Evolutionary conservation across 2,797 vertebrate genomes (phyloP).

Genomic region (Sciurus vulgaris): DNA sequence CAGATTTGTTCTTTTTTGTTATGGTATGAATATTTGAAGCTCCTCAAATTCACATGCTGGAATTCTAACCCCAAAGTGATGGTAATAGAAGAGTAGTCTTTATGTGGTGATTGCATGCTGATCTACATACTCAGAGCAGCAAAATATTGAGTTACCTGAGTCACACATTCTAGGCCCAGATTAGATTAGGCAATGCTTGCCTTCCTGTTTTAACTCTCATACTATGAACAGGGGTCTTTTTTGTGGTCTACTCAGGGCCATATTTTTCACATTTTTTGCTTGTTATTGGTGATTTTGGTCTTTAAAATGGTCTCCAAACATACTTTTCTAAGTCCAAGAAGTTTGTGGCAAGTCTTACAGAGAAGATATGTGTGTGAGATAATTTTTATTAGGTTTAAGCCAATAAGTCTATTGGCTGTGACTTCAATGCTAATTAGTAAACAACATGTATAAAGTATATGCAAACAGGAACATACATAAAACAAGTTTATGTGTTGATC

Average conservation of each 20-base stretch:
- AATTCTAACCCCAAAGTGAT: background rate
- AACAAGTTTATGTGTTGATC: background rate
- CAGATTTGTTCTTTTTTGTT: background rate
- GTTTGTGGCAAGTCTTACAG: background rate
- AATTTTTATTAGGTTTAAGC: background rate
- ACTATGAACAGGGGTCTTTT: background rate
- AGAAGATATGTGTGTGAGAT: background rate
- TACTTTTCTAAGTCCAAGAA: background rate
- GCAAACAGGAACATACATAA: background rate
- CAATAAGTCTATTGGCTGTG: background rate
- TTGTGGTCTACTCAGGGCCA: background rate
- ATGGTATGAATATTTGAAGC: background rate
- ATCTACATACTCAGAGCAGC: background rate
- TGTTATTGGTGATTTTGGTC: background rate
- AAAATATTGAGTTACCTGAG: background rate
- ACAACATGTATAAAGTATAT: too few relatives aligned
- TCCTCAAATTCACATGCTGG: too few relatives aligned
- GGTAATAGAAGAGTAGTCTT: background rate
- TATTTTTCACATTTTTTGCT: background rate
- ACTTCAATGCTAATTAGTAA: background rate
- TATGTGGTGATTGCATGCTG: background rate
- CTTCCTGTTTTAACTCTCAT: background rate
- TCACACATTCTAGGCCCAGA: background rate
- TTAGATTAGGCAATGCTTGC: background rate
- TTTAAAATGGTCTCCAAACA: background rate